phyloP scores from a whole-genome alignment of 2,797 vertebrate genomes.

The Pelochelys cantorii region DNA sequence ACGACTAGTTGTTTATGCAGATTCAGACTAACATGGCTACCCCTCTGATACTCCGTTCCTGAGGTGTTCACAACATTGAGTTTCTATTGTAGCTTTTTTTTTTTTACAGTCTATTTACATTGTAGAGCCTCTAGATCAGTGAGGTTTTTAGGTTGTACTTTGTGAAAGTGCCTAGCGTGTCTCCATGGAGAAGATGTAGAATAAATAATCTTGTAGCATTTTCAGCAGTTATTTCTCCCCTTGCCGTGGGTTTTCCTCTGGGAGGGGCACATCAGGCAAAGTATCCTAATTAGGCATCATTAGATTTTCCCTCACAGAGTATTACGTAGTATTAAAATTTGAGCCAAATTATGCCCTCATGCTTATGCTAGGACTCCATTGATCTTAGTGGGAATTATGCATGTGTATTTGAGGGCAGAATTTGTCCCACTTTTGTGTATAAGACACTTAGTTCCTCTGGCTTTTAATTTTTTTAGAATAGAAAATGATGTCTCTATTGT shows the following conservation, averaged over 20 bases:
- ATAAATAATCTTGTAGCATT: not conserved
- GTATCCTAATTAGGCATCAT: not conserved
- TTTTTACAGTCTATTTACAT: not conserved
- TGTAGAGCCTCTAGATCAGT: not conserved
- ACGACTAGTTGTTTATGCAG: too few species aligned
- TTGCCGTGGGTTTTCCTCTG: not conserved
- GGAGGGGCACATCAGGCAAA: not conserved
- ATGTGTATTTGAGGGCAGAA: not conserved
- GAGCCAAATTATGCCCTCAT: not conserved
- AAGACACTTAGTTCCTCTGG: not conserved
- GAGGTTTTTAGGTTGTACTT: not conserved
- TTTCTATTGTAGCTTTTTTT: too few species aligned
- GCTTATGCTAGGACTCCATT: not conserved
- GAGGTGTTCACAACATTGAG: too few species aligned
- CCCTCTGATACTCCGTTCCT: too few species aligned
- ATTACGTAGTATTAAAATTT: constrained; percentile 1
- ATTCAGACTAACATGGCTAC: too few species aligned
- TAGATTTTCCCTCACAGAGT: not conserved
- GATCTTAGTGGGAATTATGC: not conserved
- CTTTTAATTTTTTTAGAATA: constrained; percentile 19
- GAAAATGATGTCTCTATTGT: not conserved
- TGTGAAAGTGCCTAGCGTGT: fast-evolving
- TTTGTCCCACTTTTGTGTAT: constrained; percentile 32
- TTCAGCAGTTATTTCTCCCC: not conserved
- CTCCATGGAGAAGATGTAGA: not conserved